A percentile compares a stretch with the other conserved stretches of the same genome.
phyloP scores from a whole-genome alignment of 2,113 vertebrate species.

The Camelus dromedarius region DNA sequence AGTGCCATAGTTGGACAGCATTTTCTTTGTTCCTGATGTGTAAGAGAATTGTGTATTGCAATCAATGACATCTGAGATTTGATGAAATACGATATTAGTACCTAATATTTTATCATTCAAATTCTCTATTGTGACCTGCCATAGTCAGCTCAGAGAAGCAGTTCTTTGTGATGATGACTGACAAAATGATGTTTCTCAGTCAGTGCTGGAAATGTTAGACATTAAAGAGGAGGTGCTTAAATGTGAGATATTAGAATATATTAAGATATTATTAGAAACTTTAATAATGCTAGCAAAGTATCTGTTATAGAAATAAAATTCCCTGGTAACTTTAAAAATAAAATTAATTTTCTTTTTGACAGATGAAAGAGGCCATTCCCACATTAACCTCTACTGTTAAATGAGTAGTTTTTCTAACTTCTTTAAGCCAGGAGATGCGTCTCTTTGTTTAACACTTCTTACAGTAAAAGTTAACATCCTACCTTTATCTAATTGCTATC shows the following conservation, averaged over 20 bases:
- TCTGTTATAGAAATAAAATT: constrained; percentile 60
- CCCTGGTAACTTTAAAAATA: constrained; percentile 66
- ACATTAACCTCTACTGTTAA: constrained; percentile 28
- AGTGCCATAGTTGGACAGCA: background rate
- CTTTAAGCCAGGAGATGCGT: constrained; percentile 47
- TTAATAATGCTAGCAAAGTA: constrained; percentile 61
- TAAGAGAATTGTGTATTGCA: constrained; percentile 17
- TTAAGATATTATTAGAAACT: constrained; percentile 60
- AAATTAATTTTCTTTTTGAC: constrained; percentile 75
- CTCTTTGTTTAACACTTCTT: constrained; percentile 75
- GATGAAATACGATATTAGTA: constrained; percentile 5
- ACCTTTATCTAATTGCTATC: constrained; percentile 74
- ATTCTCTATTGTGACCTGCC: constrained; percentile 36
- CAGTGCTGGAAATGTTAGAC: background rate
- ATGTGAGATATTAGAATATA: constrained; percentile 5
- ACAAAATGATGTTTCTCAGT: constrained; percentile 44
- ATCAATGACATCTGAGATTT: constrained; percentile 15
- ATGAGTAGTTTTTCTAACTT: constrained; percentile 10
- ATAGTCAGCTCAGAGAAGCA: constrained; percentile 26
- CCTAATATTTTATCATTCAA: constrained; percentile 61
- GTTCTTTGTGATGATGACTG: constrained; percentile 25
- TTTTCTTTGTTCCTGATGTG: background rate
- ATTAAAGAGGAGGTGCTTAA: constrained; percentile 41
- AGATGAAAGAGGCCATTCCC: constrained; percentile 78
- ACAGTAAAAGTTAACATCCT: constrained; percentile 63